phyloP scores from a whole-genome alignment of 1,140 invertebrate species.

The Telenomus remus region DNA sequence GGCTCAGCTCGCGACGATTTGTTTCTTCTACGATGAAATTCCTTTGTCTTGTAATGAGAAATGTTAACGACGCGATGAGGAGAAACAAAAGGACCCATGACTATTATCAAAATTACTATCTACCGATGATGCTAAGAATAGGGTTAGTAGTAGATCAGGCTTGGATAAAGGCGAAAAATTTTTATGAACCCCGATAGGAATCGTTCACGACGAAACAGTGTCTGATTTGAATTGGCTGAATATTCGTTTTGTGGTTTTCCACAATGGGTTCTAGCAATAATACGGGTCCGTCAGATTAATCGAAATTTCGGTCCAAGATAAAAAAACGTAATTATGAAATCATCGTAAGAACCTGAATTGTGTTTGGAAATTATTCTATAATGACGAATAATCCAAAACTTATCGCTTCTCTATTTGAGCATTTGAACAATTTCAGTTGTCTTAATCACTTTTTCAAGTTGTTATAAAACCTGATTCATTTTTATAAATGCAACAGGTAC shows the following conservation, averaged over 20 bases:
- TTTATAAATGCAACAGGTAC: too few species aligned
- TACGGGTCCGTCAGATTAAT: constrained; percentile 16
- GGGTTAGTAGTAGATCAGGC: constrained; percentile 16
- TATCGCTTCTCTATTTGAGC: too few species aligned
- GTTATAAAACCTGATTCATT: too few species aligned
- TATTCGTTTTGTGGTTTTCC: constrained; percentile 39
- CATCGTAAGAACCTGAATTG: too few species aligned
- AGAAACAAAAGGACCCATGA: constrained; percentile 11
- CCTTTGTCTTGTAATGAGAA: constrained; percentile 10
- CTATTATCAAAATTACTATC: constrained; percentile 46
- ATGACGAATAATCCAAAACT: too few species aligned
- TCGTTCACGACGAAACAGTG: constrained; percentile 7
- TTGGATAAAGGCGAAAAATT: constrained; percentile 26
- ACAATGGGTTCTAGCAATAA: constrained; percentile 23
- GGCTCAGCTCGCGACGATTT: constrained; percentile 23
- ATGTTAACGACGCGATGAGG: background rate
- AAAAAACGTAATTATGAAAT: background rate
- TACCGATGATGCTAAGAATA: constrained; percentile 26
- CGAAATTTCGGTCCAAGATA: constrained; percentile 1
- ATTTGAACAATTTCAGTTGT: too few species aligned
- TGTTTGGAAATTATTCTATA: too few species aligned
- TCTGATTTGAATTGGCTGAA: constrained; percentile 25
- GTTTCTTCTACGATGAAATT: background rate
- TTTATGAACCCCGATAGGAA: constrained; percentile 28
- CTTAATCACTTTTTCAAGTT: too few species aligned